Percentiles rank a stretch among this genome's conserved stretches.
Evolutionary conservation across 2,797 vertebrate genomes (phyloP).

Genomic region (Malurus splendens): DNA sequence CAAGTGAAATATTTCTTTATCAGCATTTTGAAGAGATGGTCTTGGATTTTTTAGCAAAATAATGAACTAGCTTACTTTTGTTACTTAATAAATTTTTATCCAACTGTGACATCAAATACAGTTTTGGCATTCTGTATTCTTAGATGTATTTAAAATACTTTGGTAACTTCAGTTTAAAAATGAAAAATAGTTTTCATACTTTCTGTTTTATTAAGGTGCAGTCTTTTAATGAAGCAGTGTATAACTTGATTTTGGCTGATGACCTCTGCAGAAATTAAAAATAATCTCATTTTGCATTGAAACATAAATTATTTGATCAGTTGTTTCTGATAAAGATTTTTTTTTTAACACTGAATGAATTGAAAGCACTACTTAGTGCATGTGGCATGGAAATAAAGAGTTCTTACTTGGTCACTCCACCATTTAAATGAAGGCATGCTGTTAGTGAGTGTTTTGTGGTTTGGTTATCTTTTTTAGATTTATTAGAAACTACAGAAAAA

Average conservation of each 20-base stretch:
- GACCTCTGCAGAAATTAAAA: constrained; percentile 37
- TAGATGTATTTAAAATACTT: constrained; percentile 47
- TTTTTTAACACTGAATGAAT: not conserved
- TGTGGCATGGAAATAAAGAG: constrained; percentile 10
- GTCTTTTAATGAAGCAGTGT: constrained; percentile 35
- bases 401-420: not conserved
- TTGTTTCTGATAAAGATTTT: constrained; percentile 12
- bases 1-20: not conserved
- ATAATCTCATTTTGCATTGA: constrained; percentile 22
- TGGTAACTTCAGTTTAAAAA: constrained; percentile 46
- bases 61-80: constrained; percentile 54
- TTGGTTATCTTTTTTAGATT: constrained; percentile 9
- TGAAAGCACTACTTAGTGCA: constrained; percentile 10
- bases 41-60: constrained; percentile 52
- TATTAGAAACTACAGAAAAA: constrained; percentile 35
- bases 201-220: constrained; percentile 27
- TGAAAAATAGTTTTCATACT: not conserved
- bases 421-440: not conserved
- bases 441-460: not conserved
- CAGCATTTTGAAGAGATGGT: constrained; percentile 38
- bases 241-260: constrained; percentile 20
- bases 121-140: constrained; percentile 22
- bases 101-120: constrained; percentile 22
- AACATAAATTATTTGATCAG: constrained; percentile 15
- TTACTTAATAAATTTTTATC: constrained; percentile 52